Evolutionary conservation across 1,140 invertebrate species (phyloP).

Genomic region (Drosophila nigromelanica): DNA sequence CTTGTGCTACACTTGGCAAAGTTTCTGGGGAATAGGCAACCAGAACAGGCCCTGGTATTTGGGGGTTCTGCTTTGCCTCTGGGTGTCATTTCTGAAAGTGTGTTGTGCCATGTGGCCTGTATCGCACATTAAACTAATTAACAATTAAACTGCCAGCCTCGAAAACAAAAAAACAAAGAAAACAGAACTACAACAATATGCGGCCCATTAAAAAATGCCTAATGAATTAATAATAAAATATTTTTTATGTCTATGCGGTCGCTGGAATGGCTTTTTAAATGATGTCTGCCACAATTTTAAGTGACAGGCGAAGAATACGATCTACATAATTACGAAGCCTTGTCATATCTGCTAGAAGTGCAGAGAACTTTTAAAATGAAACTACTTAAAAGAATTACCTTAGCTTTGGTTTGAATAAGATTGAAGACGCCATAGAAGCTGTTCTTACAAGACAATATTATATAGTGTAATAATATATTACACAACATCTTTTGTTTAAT

Average conservation of each 20-base stretch:
- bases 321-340: constrained; percentile 37
- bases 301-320: constrained; percentile 47
- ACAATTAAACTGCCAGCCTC: constrained; percentile 74
- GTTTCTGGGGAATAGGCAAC: constrained; percentile 2
- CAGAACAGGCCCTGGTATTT: neutral
- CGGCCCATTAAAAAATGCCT: constrained; percentile 73
- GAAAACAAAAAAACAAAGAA: constrained; percentile 14
- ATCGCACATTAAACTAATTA: constrained; percentile 79
- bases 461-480: too few species aligned
- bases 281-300: constrained; percentile 48
- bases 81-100: constrained; percentile 8
- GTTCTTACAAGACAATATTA: neutral
- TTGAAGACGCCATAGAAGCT: neutral
- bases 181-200: constrained; percentile 52
- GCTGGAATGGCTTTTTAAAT: constrained; percentile 65
- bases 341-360: constrained; percentile 10
- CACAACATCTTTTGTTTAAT: too few species aligned
- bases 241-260: constrained; percentile 55
- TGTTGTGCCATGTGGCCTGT: constrained; percentile 66
- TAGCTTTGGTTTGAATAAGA: neutral
- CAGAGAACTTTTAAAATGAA: neutral
- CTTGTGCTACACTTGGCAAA: constrained; percentile 57
- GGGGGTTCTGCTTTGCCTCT: constrained; percentile 41
- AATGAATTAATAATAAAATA: constrained; percentile 82
- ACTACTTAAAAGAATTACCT: neutral